Evolutionary conservation across 2,113 vertebrate species (phyloP).

Genomic region (Epinephelus lanceolatus): DNA sequence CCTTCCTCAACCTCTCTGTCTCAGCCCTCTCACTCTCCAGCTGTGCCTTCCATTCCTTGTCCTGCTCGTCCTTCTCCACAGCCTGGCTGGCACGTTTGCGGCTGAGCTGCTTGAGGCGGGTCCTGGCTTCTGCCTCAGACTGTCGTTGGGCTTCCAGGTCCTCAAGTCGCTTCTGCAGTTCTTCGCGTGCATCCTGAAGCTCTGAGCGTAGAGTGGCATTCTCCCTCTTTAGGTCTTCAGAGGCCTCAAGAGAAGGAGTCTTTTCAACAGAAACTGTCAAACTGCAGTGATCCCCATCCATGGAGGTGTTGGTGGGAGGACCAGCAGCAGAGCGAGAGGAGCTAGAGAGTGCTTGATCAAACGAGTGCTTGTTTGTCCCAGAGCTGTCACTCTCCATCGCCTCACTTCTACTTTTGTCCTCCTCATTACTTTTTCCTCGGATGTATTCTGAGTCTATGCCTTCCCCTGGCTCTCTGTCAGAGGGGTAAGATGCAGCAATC

Average conservation of each 20-base stretch:
- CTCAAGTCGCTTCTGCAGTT: slow-evolving; percentile 80
- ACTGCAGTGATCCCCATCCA: slow-evolving; percentile 1
- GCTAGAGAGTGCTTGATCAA: background rate
- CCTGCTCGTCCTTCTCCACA: slow-evolving; percentile 70
- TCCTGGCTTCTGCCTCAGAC: slow-evolving; percentile 81
- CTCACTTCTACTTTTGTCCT: slow-evolving; percentile 34
- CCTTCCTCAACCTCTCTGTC: slow-evolving; percentile 67
- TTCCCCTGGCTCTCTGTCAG: slow-evolving; percentile 84
- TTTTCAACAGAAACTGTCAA: slow-evolving; percentile 6
- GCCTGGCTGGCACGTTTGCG: slow-evolving; percentile 77
- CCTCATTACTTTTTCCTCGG: slow-evolving; percentile 19
- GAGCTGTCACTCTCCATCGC: background rate
- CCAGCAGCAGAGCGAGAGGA: background rate
- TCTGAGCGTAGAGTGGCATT: slow-evolving; percentile 77
- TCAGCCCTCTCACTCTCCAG: slow-evolving; percentile 81
- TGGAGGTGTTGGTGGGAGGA: background rate
- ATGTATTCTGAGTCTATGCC: slow-evolving; percentile 85
- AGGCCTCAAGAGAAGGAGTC: background rate
- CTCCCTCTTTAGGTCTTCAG: slow-evolving; percentile 72
- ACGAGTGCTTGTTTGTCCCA: background rate
- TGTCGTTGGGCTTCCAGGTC: slow-evolving; percentile 84
- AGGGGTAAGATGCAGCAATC: slow-evolving; percentile 62
- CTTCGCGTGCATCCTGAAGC: slow-evolving; percentile 73
- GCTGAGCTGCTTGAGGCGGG: slow-evolving; percentile 83
- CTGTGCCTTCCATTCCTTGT: slow-evolving; percentile 69